Evolutionary conservation across 2,113 vertebrate species (phyloP), one percentile per base, ranked within the genome.

Genomic region (Pao palembangensis): DNA sequence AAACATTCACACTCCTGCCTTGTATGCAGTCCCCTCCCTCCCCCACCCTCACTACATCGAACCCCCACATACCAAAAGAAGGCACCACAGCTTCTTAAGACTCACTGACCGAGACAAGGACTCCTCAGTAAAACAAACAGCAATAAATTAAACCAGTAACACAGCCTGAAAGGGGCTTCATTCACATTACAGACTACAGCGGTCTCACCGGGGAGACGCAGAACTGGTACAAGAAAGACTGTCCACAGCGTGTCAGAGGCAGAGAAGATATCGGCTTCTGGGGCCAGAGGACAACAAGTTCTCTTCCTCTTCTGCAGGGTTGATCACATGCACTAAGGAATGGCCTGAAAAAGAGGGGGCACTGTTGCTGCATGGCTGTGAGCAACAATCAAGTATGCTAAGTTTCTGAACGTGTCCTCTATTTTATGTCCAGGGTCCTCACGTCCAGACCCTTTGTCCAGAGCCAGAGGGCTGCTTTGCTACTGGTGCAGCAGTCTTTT

Each of bases 21-120:
- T 67, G 58, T 57, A 58, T 55, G 67, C 75, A 73, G 41, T 44
- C 58, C 72, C 61, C 41, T 48, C 49, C 28, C 53, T 52, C 51
- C 8, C 67, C 54, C 73, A 0, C 73, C 5, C 68, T 78, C 77
- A 58, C 44, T 63, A 81, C 88, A 81, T 77, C 67, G 15, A 78
- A 79, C 71, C 81, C 83, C 84, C 80, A 89, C 82, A 89, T 85
- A 91, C 83, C 84, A 91, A 89, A 91, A 90, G 85, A 92, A 92
- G 90, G 91, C 91, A 92, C 91, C 89, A 90, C 89, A 91, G 88
- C 89, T 90, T 91, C 88, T n/a, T 90, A 89, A 88, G 76, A 89
- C 85, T 84, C 78, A 75, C 44, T 56, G 61, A 86, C 73, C 47
- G 55, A 83, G 75, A 80, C 59, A 77, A 73, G 55, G 71, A 84